These are phyloP conservation scores for Phoxinus phoxinus DNA, from an alignment of 2,113 vertebrate species.

Conservation along the genomic window DNA sequence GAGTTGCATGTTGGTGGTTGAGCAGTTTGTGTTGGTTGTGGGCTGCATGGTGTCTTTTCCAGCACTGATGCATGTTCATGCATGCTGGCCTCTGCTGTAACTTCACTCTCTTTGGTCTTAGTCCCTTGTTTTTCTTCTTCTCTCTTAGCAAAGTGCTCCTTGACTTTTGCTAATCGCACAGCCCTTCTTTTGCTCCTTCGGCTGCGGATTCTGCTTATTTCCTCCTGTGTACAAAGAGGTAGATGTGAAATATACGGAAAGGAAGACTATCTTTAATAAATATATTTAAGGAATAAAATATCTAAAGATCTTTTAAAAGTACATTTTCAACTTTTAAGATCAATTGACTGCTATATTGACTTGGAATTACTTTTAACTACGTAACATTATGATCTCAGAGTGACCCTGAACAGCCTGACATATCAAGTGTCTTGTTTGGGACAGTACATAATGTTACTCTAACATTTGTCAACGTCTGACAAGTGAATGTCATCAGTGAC, in stretches of 20 bases:
- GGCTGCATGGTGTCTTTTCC: slow-evolving; percentile 27
- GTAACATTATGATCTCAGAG: not conserved
- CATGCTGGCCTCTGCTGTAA: not conserved
- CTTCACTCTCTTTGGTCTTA: not conserved
- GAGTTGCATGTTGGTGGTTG: not conserved
- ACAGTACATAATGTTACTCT: slow-evolving; percentile 26
- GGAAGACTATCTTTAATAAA: not conserved
- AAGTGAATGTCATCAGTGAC: not conserved
- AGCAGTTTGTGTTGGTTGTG: slow-evolving; percentile 27
- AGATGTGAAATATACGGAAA: not conserved
- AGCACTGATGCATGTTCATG: slow-evolving; percentile 7
- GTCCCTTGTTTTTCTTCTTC: slow-evolving; percentile 22
- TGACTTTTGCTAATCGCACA: slow-evolving; percentile 62
- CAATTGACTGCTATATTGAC: not conserved
- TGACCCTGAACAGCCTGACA: not conserved
- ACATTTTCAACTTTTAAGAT: not conserved
- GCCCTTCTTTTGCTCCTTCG: slow-evolving; percentile 64
- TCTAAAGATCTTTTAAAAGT: not conserved
- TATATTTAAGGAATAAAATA: not conserved
- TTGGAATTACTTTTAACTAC: not conserved
- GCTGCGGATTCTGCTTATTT: slow-evolving; percentile 59
- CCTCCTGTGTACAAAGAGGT: slow-evolving; percentile 66
- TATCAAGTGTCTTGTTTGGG: slow-evolving; percentile 41
- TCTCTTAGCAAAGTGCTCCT: slow-evolving; percentile 65
- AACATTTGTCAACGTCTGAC: slow-evolving; percentile 27